These are phyloP conservation scores for Pyrocephalus nanus DNA, from an alignment of 2,797 vertebrate species.

Conservation along the genomic window DNA sequence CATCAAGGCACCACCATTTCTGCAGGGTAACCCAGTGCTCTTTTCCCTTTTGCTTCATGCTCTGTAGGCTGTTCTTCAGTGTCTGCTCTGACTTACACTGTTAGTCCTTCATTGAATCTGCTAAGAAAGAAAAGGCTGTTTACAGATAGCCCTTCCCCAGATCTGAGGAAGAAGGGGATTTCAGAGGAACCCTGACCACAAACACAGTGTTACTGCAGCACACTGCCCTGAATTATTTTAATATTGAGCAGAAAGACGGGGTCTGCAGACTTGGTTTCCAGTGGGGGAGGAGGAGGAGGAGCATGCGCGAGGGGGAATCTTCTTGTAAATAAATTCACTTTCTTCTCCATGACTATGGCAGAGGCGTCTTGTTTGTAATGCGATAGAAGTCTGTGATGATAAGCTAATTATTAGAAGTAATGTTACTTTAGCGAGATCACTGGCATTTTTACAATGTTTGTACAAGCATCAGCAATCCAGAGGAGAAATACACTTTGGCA, in stretches of 20 bases:
- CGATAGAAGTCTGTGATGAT: background rate
- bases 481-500: slow-evolving; percentile 48
- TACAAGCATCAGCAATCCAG: slow-evolving; percentile 45
- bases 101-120: slow-evolving; percentile 8
- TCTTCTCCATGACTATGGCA: background rate
- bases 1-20: background rate
- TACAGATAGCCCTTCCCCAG: background rate
- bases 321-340: slow-evolving; percentile 51
- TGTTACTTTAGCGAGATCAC: background rate
- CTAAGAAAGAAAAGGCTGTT: background rate
- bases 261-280: slow-evolving; percentile 12
- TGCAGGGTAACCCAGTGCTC: slow-evolving; percentile 9
- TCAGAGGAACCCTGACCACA: background rate
- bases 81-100: slow-evolving; percentile 20
- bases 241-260: background rate
- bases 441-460: slow-evolving; percentile 55
- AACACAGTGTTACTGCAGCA: background rate
- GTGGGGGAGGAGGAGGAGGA: slow-evolving; percentile 26
- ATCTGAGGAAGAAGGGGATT: background rate
- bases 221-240: background rate
- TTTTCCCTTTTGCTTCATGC: slow-evolving; percentile 43
- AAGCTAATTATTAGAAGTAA: slow-evolving; percentile 54
- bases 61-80: slow-evolving; percentile 55
- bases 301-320: background rate
- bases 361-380: background rate